These are phyloP conservation scores for Hoplostethus atlanticus DNA, from an alignment of 2,797 vertebrate genomes.

Conservation along the genomic window DNA sequence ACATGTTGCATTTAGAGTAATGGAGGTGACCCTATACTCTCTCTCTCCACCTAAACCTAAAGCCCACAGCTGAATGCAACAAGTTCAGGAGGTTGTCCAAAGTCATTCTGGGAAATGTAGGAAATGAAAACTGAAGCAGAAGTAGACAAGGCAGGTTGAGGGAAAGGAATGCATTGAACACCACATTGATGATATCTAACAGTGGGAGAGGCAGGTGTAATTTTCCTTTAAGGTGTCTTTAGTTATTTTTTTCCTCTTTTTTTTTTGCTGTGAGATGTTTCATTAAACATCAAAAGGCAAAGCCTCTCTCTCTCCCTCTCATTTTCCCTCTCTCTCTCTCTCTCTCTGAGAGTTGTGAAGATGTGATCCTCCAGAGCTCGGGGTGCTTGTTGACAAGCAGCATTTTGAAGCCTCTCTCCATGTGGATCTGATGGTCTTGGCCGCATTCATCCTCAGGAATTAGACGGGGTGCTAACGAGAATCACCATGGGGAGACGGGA, in stretches of 20 bases:
- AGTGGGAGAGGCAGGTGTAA: too few relatives aligned
- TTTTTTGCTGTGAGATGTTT: background rate
- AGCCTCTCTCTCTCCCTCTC: background rate
- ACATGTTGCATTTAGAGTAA: too few relatives aligned
- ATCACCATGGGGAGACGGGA: slow-evolving; percentile 19
- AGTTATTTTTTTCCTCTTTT: background rate
- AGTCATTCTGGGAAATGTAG: too few relatives aligned
- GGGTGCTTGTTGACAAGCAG: slow-evolving; percentile 57
- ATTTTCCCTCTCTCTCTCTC: too few relatives aligned
- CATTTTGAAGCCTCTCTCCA: slow-evolving; percentile 7
- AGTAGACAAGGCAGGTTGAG: too few relatives aligned
- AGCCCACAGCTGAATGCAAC: too few relatives aligned
- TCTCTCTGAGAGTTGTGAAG: slow-evolving; percentile 29
- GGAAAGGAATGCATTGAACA: too few relatives aligned
- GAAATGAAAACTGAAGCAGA: too few relatives aligned
- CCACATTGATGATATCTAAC: too few relatives aligned
- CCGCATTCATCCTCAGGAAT: slow-evolving; percentile 31
- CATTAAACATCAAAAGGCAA: background rate
- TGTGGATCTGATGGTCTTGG: background rate
- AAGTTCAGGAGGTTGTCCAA: too few relatives aligned
- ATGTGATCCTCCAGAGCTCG: slow-evolving; percentile 39
- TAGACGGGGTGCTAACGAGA: slow-evolving; percentile 58
- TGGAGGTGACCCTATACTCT: too few relatives aligned
- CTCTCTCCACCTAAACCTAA: too few relatives aligned
- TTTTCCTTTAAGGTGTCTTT: background rate